Conservation (phyloP, 2,797 vertebrate genomes). For the Argyrosomus regius region DNA sequence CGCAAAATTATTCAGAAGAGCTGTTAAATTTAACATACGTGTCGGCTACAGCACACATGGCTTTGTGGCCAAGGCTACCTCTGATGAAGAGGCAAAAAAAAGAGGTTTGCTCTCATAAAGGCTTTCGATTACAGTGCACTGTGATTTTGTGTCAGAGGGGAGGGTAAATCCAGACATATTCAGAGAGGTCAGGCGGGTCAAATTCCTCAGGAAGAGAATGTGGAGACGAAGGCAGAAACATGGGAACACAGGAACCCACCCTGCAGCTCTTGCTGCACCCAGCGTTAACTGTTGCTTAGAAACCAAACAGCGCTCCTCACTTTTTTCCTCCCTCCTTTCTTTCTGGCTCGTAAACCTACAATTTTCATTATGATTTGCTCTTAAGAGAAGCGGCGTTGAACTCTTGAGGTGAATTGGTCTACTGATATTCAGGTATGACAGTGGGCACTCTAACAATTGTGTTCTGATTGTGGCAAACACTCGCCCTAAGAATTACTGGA, state of each 20-base stretch:
- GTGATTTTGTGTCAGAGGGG: constrained; percentile 75
- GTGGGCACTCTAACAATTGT: constrained; percentile 38
- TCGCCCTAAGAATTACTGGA: constrained; percentile 22
- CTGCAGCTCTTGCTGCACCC: constrained; percentile 74
- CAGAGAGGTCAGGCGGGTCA: constrained; percentile 76
- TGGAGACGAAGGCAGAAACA: constrained; percentile 78
- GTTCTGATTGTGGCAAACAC: constrained; percentile 56
- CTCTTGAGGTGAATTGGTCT: constrained; percentile 47
- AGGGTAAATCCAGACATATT: constrained; percentile 80
- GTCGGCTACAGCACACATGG: constrained; percentile 9
- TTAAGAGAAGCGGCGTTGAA: constrained; percentile 41
- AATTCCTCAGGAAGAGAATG: constrained; percentile 84
- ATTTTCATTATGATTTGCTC: constrained; percentile 70
- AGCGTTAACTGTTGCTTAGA: constrained; percentile 79
- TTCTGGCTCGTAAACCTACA: constrained; percentile 64
- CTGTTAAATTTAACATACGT: background rate
- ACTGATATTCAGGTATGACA: constrained; percentile 24
- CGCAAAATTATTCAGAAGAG: background rate
- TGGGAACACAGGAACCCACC: constrained; percentile 78
- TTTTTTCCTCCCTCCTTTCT: constrained; percentile 37
- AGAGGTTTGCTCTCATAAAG: constrained; percentile 61
- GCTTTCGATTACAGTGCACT: constrained; percentile 76
- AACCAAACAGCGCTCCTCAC: constrained; percentile 75
- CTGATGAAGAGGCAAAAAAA: constrained; percentile 39
- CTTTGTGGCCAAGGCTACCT: constrained; percentile 35